Conservation (phyloP, 2,797 vertebrate genomes). For the Amazona ochrocephala region DNA sequence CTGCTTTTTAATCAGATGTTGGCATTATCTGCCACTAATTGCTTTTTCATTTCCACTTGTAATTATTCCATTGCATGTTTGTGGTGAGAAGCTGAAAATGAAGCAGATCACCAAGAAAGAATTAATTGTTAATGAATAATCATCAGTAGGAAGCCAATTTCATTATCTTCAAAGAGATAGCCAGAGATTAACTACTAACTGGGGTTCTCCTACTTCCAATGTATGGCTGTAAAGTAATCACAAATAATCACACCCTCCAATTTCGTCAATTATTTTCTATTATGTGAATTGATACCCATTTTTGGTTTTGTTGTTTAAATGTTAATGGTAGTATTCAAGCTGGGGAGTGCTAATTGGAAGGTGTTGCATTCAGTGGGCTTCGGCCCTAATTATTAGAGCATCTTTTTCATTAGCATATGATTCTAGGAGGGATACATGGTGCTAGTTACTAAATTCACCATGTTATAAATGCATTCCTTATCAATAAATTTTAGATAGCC, state of each 20-base stretch:
- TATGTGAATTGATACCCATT: constrained; percentile 80
- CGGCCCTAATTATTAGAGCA: constrained; percentile 80
- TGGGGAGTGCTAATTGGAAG: constrained; percentile 87
- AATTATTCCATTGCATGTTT: constrained; percentile 85
- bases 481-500: constrained; percentile 48
- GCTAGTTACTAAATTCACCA: constrained; percentile 64
- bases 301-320: constrained; percentile 82
- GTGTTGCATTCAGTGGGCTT: constrained; percentile 80
- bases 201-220: constrained; percentile 74
- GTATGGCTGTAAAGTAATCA: constrained; percentile 83
- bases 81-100: constrained; percentile 84
- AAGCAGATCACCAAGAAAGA: constrained; percentile 84
- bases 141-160: constrained; percentile 88
- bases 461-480: constrained; percentile 60
- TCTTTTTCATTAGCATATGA: constrained; percentile 82
- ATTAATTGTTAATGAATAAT: constrained; percentile 90
- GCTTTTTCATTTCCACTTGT: constrained; percentile 85
- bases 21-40: constrained; percentile 85
- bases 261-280: constrained; percentile 87
- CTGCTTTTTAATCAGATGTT: constrained; percentile 83
- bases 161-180: constrained; percentile 88
- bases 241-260: constrained; percentile 84
- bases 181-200: constrained; percentile 80
- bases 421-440: constrained; percentile 66
- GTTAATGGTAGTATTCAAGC: constrained; percentile 80